Percentiles rank a stretch among this genome's conserved stretches.
Conservation (phyloP, 2,888 invertebrate genomes). For the Tricholauxania praeusta region DNA sequence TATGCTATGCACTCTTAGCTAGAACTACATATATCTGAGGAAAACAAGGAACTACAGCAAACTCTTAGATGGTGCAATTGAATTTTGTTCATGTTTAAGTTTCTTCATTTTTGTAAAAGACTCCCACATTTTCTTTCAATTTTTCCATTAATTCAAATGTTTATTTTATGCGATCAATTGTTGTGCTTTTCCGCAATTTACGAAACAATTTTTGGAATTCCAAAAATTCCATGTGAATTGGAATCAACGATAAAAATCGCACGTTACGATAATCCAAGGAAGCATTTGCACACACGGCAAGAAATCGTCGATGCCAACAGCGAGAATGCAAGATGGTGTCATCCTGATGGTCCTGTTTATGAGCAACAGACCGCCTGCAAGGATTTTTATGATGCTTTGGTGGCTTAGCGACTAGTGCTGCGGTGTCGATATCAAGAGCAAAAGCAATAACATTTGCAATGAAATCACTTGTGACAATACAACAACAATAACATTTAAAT, state of each 20-base stretch:
- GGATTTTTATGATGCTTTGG: conserved; percentile 30
- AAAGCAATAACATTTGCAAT: conserved; percentile 21
- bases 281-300: conserved; percentile 25
- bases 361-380: conserved; percentile 27
- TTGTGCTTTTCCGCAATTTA: background rate
- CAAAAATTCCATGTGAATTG: conserved; percentile 28
- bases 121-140: conserved; percentile 7
- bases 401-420: background rate
- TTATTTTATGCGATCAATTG: conserved; percentile 35
- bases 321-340: conserved; percentile 8
- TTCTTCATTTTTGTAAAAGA: too few relatives aligned
- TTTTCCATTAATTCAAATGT: conserved; percentile 30
- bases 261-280: conserved; percentile 25
- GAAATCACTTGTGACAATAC: conserved; percentile 22
- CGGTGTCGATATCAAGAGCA: background rate
- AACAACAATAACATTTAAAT: background rate
- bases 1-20: too few relatives aligned
- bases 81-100: too few relatives aligned
- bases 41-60: too few relatives aligned
- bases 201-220: conserved; percentile 25
- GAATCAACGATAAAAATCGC: conserved; percentile 21
- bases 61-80: too few relatives aligned
- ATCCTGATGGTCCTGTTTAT: background rate
- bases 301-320: background rate
- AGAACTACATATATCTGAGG: too few relatives aligned